These are phyloP conservation scores for Diloba caeruleocephala DNA, from an alignment of 2,888 invertebrate species.

Conservation along the genomic window DNA sequence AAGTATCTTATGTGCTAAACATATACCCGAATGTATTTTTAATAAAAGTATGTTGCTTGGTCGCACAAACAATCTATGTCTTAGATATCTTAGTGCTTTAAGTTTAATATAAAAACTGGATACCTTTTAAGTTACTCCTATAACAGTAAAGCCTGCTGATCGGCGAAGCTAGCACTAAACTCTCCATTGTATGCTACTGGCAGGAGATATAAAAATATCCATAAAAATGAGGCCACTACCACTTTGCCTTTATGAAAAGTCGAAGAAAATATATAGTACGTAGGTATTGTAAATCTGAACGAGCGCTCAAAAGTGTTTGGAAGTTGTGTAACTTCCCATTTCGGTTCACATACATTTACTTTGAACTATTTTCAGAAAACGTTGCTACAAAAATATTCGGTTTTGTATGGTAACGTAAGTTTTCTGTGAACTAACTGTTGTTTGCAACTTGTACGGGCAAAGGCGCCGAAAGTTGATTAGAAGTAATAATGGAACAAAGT, in stretches of 20 bases:
- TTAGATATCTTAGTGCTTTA: conserved; percentile 20
- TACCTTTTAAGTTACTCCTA: conserved; percentile 4
- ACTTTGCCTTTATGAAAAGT: conserved; percentile 39
- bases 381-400: conserved; percentile 38
- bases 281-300: conserved; percentile 45
- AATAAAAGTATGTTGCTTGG: too few relatives aligned
- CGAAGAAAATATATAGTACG: conserved; percentile 35
- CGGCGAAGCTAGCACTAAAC: conserved; percentile 21
- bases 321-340: conserved; percentile 46
- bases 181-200: conserved; percentile 28
- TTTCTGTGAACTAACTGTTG: conserved; percentile 40
- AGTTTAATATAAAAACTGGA: conserved; percentile 20
- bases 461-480: conserved; percentile 48
- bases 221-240: conserved; percentile 32
- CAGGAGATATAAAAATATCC: conserved; percentile 29
- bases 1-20: too few relatives aligned
- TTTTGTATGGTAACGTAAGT: conserved; percentile 41
- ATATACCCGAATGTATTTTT: too few relatives aligned
- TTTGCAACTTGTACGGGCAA: conserved; percentile 42
- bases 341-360: conserved; percentile 37
- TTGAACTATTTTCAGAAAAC: conserved; percentile 43
- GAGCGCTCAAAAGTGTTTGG: conserved; percentile 40
- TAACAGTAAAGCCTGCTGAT: conserved; percentile 17
- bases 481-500: conserved; percentile 44
- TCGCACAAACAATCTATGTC: background rate